A percentile compares a stretch with the other conserved stretches of the same genome.
These are phyloP conservation scores for Nycteola revayana DNA, from an alignment of 2,888 invertebrate species.

Conservation along the genomic window DNA sequence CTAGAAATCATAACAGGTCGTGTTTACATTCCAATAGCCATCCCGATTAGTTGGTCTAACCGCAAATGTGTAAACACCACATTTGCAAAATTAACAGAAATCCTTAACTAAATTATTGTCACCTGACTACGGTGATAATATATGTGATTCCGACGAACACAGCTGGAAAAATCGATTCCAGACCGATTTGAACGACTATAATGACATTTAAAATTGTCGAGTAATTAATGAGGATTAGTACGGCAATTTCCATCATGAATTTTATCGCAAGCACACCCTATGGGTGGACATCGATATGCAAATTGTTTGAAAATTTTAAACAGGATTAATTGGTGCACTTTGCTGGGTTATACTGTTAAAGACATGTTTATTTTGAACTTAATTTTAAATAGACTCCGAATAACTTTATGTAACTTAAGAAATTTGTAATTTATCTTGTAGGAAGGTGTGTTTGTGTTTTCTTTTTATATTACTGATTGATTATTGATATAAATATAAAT, in stretches of 20 bases:
- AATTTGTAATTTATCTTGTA: too few species aligned
- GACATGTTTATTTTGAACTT: too few species aligned
- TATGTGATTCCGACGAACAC: slow-evolving; percentile 56
- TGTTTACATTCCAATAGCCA: too few species aligned
- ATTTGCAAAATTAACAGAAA: slow-evolving; percentile 16
- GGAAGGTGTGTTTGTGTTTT: too few species aligned
- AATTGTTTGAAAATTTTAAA: slow-evolving; percentile 13
- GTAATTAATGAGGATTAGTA: slow-evolving; percentile 75
- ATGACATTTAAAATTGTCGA: slow-evolving; percentile 74
- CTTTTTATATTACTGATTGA: too few species aligned
- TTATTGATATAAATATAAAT: too few species aligned
- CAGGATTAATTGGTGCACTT: not conserved
- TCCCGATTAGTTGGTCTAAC: not conserved
- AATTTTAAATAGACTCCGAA: too few species aligned
- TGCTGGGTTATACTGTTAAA: too few species aligned
- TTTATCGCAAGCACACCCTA: slow-evolving; percentile 22
- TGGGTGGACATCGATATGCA: slow-evolving; percentile 3
- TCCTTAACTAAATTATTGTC: slow-evolving; percentile 43
- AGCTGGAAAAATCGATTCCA: slow-evolving; percentile 69
- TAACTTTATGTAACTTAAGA: too few species aligned
- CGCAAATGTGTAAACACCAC: not conserved
- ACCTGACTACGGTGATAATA: slow-evolving; percentile 67
- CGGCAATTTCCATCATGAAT: slow-evolving; percentile 42
- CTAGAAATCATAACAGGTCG: too few species aligned
- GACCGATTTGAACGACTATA: slow-evolving; percentile 70